Evolutionary conservation across 2,113 vertebrate genomes (phyloP).

Genomic region (Maccullochella peelii): DNA sequence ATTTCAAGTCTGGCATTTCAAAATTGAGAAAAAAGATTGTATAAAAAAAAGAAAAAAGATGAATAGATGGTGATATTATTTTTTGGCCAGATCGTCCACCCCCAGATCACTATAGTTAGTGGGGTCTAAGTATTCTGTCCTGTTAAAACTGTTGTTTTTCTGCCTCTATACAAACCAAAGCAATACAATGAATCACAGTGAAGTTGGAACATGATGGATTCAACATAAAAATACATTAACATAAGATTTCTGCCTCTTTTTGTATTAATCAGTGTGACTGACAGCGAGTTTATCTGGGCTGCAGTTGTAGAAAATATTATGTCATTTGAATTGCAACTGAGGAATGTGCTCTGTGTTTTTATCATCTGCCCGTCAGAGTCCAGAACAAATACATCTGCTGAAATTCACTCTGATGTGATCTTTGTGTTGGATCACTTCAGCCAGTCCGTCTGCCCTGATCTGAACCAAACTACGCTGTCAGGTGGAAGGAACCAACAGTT

Average conservation of each 20-base stretch:
- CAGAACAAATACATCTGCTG: background rate
- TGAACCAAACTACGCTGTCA: too few species aligned
- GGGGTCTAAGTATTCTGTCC: too few species aligned
- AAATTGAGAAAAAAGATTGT: too few species aligned
- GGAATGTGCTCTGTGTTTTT: background rate
- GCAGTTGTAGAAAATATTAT: background rate
- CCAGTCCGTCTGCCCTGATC: background rate
- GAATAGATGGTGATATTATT: too few species aligned
- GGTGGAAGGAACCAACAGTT: too few species aligned
- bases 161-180: background rate
- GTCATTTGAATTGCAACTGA: background rate
- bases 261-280: background rate
- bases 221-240: background rate
- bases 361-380: background rate
- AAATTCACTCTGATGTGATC: background rate
- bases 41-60: too few species aligned
- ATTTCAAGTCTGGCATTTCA: too few species aligned
- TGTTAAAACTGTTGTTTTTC: background rate
- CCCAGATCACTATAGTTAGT: too few species aligned
- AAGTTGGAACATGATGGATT: background rate
- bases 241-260: background rate
- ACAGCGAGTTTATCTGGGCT: conserved; percentile 6
- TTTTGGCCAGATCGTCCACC: too few species aligned
- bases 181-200: background rate
- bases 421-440: background rate